Conservation (phyloP, 64 coral and sea anemone genomes). For the Hydrozoanthus tunicans region DNA sequence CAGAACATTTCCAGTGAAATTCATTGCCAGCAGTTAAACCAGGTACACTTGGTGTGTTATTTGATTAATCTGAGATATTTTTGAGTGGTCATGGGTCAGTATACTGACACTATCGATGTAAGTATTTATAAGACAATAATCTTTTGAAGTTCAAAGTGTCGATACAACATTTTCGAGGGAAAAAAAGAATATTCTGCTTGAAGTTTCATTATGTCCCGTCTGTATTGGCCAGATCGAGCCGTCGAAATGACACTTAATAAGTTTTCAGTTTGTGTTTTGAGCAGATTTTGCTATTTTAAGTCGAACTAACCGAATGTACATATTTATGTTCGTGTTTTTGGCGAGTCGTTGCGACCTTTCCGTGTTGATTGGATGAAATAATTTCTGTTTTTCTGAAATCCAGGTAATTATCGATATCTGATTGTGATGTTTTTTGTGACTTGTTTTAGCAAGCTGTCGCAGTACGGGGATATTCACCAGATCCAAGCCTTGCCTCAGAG, state of each 20-base stretch:
- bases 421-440: background rate
- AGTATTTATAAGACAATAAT: conserved; percentile 69
- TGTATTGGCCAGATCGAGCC: conserved; percentile 2
- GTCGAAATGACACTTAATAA: background rate
- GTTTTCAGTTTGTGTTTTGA: background rate
- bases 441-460: conserved; percentile 88
- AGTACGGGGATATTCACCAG: conserved; percentile 78
- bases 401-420: conserved; percentile 13
- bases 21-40: conserved; percentile 88
- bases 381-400: conserved; percentile 29
- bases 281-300: background rate
- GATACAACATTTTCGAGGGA: conserved; percentile 55
- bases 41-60: conserved; percentile 92
- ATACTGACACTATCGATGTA: conserved; percentile 54
- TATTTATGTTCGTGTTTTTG: conserved; percentile 36
- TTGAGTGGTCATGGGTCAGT: conserved; percentile 78
- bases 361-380: conserved; percentile 30
- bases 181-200: conserved; percentile 14
- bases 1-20: conserved; percentile 92
- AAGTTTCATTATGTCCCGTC: background rate
- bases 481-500: conserved; percentile 86
- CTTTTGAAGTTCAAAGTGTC: conserved; percentile 44
- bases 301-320: conserved; percentile 15
- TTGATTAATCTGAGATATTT: conserved; percentile 70
- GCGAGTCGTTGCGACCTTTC: conserved; percentile 7